Evolutionary conservation across 2,888 invertebrate species (phyloP), one percentile per base, ranked within the genome.

Genomic region (Agriopis aurantiaria): DNA sequence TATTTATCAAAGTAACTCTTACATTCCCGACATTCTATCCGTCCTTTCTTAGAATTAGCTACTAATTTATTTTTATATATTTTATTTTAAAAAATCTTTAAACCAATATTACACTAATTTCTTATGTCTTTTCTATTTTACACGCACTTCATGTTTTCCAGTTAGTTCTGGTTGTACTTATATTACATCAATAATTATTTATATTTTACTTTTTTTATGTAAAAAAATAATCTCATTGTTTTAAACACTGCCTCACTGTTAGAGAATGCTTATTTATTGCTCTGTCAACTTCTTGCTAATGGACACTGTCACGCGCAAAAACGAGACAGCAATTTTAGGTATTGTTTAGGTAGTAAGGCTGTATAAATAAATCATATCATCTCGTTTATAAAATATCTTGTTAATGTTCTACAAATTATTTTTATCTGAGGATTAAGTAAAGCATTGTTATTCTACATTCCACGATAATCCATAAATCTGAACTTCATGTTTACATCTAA

Each of bases 361-460:
- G 33, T 33, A 82, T 86, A 83, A 81, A 83, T 81, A 68, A 81
- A 87, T 80, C 91, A 91, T 91, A 91, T 91, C 91, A 88, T 83
- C 78, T 82, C 83, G 85, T 87, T 87, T 88, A 85, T 79, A 75
- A 75, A 68, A 53, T 49, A 64, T 60, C 53, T 63, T 80, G 80
- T 84, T 84, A 80, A 80, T 69, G 78, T 75, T 77, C 76, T 77
- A 78, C 77, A 82, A 80, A 80, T 80, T 75, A 33, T 33, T 48
- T 58, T 75, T 82, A 78, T 63, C 17, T 79, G 79, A 77, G 75
- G 73, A 63, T 76, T 78, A 81, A 79, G 33, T 75, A 61, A 81
- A 80, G 73, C 75, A 73, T 75, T 80, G 79, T 80, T 57, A 57
- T 45, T 45, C 17, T 45, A 58, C 58, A 48, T 58, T 58, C 58